Evolutionary conservation across 2,888 invertebrate species (phyloP).

Genomic region (Parelbella ahira): DNA sequence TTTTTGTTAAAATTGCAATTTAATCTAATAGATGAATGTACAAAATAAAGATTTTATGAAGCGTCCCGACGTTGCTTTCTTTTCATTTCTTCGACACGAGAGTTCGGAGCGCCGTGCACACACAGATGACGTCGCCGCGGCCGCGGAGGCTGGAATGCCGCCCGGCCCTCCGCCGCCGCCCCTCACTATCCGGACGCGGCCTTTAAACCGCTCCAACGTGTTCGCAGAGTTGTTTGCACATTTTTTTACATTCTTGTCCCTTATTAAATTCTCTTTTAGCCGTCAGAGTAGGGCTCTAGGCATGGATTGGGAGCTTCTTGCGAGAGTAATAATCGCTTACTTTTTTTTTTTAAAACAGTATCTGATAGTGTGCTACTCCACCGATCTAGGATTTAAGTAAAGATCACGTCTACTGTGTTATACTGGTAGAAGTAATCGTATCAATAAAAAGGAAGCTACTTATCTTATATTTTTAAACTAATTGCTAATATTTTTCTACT

Average conservation of each 20-base stretch:
- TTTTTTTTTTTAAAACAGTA: conserved; percentile 11
- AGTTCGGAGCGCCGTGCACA: conserved; percentile 43
- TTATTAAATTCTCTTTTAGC: conserved; percentile 60
- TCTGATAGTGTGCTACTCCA: no score
- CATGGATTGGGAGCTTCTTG: conserved; percentile 22
- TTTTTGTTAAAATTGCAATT: no score
- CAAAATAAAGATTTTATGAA: conserved; percentile 10
- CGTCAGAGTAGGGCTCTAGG: conserved; percentile 34
- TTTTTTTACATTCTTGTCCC: conserved; percentile 76
- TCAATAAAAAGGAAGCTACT: no score
- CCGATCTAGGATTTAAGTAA: no score
- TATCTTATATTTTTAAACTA: no score
- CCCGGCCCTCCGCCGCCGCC: conserved; percentile 60
- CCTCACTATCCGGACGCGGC: conserved; percentile 77
- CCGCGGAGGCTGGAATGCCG: conserved; percentile 72
- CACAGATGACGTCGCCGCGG: conserved; percentile 59
- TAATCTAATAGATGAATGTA: no score
- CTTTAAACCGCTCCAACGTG: conserved; percentile 79
- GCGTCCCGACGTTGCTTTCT: conserved; percentile 26
- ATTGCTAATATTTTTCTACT: no score
- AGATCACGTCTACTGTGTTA: no score
- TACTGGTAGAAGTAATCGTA: no score
- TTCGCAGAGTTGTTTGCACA: conserved; percentile 79
- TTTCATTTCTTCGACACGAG: conserved; percentile 16
- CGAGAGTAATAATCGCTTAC: conserved; percentile 21